These are phyloP conservation scores for Geococcyx californianus DNA, from an alignment of 2,113 vertebrate genomes.

Conservation along the genomic window DNA sequence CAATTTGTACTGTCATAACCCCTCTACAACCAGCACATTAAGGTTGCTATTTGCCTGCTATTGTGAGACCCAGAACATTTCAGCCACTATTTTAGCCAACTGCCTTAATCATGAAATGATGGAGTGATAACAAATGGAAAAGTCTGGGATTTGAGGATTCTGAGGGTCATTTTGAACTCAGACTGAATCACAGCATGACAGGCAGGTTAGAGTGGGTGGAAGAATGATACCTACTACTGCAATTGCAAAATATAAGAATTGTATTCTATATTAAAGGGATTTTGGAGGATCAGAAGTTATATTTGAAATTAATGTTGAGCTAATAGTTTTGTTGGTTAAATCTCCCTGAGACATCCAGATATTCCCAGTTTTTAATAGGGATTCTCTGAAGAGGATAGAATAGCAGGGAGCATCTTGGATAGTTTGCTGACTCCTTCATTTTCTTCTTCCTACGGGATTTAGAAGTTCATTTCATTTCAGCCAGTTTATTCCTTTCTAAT, in stretches of 20 bases:
- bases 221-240: not conserved
- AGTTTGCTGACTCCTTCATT: not conserved
- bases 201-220: not conserved
- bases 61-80: constrained; percentile 21
- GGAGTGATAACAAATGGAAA: constrained; percentile 28
- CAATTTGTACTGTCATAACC: constrained; percentile 25
- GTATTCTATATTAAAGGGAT: not conserved
- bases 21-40: not conserved
- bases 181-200: constrained; percentile 25
- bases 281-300: constrained; percentile 3
- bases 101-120: constrained; percentile 32
- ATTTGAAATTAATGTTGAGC: constrained; percentile 14
- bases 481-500: constrained; percentile 3
- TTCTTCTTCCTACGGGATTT: constrained; percentile 30
- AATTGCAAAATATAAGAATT: not conserved
- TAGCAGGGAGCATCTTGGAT: constrained; percentile 28
- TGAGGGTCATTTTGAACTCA: constrained; percentile 33
- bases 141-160: not conserved
- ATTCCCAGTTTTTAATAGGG: not conserved
- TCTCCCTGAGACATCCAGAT: not conserved
- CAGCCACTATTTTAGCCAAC: constrained; percentile 33
- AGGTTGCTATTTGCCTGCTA: constrained; percentile 8
- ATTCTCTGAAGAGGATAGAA: constrained; percentile 16
- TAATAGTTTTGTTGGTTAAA: constrained; percentile 42
- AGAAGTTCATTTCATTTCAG: not conserved